phyloP scores from a whole-genome alignment of 2,113 vertebrate species.

The Cryptoleucopteryx plumbea region DNA sequence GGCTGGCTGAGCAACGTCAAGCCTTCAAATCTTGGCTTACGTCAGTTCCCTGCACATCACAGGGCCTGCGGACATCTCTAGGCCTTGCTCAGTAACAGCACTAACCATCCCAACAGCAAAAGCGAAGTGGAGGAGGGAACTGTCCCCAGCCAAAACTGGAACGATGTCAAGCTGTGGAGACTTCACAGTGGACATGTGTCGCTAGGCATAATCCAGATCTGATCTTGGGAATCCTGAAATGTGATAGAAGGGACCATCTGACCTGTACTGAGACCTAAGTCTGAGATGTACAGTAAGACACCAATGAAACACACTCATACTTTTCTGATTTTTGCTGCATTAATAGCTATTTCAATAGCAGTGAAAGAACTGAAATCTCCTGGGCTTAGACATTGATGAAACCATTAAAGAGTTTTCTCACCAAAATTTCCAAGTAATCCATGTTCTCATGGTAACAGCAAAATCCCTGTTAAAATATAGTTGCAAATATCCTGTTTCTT shows the following conservation, averaged over 20 bases:
- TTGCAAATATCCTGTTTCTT: constrained; percentile 68
- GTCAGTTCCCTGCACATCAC: not conserved
- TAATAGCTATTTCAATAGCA: not conserved
- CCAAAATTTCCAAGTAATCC: constrained; percentile 56
- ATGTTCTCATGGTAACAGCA: constrained; percentile 61
- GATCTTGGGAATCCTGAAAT: not conserved
- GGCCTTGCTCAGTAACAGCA: not conserved
- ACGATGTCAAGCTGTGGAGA: not conserved
- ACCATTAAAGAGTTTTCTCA: constrained; percentile 60
- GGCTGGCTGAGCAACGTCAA: not conserved
- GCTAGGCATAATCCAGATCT: not conserved
- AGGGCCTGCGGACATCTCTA: not conserved
- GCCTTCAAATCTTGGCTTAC: not conserved
- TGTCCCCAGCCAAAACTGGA: not conserved
- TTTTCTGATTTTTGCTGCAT: constrained; percentile 14
- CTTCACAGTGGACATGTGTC: not conserved
- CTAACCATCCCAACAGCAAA: not conserved
- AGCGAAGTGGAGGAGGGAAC: not conserved
- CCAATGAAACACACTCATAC: not conserved
- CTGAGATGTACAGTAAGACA: not conserved
- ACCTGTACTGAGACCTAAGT: not conserved
- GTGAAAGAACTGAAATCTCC: not conserved
- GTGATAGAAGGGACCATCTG: not conserved
- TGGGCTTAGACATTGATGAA: constrained; percentile 32
- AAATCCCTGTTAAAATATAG: constrained; percentile 60